Base-by-base conservation (phyloP, 2,113 vertebrate species). In the Ceyx margarethae region DNA sequence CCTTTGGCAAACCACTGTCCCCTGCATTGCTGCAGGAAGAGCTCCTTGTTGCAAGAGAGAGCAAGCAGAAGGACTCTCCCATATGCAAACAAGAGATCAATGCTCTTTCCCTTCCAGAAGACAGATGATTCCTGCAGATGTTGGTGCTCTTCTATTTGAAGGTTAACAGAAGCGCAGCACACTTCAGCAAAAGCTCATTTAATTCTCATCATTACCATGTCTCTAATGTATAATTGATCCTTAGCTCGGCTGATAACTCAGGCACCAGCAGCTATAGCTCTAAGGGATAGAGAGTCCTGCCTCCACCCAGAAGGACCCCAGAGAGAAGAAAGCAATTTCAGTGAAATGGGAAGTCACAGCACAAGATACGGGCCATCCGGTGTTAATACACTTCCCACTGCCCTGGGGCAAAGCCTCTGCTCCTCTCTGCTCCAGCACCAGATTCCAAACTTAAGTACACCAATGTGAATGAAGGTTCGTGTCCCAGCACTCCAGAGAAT, bases 191-290 rank as follows among this genome's bases (percentile, higher is more conserved):
- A 96, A 96, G 90, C 94, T 96, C 95, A 96, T 97, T 97, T 96
- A 96, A 97, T 96, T 94, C 95, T 93, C 95, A 90, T 97, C 94
- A 91, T 95, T 93, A 96, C 91, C 92, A 77, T 93, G 93, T 93
- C 95, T 94, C 93, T 92, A 95, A 96, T 90, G 97, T 51, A 89
- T 93, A 97, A 97, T 86, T 96, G 97, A 97, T 96, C 95, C 91
- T 91, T n/a, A 31, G 95, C 95, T 95, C 56, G 2, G 54, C 43
- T 42, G 91, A 46, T 67, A 95, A 75, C 92, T 79, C 90, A 22
- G 54, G 85, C 77, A 78, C 25, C 40, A n/a, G 65, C 71, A 91
- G 87, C 83, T 74, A 15, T 46, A 95, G 88, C 84, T 89, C 77
- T 21, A 2, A 74, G 93, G 73, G 56, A 40, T 18, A 18, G 31